Conservation (phyloP, 2,113 vertebrate species). For the Aldabrachelys gigantea region DNA sequence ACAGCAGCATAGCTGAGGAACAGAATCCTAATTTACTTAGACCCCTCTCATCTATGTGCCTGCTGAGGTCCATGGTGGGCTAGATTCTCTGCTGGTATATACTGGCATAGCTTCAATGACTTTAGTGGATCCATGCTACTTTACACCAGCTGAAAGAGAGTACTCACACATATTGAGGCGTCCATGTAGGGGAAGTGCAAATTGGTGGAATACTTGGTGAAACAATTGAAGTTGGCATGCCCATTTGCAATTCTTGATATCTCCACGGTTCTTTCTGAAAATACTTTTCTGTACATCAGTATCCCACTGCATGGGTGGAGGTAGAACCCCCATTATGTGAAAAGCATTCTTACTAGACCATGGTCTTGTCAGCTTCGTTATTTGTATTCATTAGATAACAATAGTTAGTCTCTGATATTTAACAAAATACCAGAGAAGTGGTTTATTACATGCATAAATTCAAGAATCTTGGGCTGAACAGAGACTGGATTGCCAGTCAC, state of each 20-base stretch:
- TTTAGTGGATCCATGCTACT: background rate
- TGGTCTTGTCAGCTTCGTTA: background rate
- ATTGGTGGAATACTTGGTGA: rapidly evolving
- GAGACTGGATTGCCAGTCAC: background rate
- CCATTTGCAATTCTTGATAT: slow-evolving; percentile 21
- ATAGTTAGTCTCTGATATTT: background rate
- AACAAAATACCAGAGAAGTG: background rate
- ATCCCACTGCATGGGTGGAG: slow-evolving; percentile 29
- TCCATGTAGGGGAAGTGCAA: background rate
- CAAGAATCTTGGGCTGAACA: background rate
- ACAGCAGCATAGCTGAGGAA: too few relatives aligned
- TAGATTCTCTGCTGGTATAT: too few relatives aligned
- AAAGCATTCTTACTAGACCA: background rate
- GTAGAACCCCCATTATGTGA: background rate
- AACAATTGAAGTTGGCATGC: background rate
- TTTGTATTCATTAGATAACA: background rate
- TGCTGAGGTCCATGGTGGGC: too few relatives aligned
- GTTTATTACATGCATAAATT: background rate
- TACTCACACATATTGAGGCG: background rate
- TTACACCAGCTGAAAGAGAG: background rate
- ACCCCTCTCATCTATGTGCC: too few relatives aligned
- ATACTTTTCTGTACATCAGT: slow-evolving; percentile 7
- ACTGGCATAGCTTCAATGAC: too few relatives aligned
- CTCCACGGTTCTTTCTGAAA: background rate
- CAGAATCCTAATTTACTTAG: too few relatives aligned